These are phyloP conservation scores for Phataginus tetradactyla DNA, from an alignment of 2,797 vertebrate genomes.

Conservation along the genomic window DNA sequence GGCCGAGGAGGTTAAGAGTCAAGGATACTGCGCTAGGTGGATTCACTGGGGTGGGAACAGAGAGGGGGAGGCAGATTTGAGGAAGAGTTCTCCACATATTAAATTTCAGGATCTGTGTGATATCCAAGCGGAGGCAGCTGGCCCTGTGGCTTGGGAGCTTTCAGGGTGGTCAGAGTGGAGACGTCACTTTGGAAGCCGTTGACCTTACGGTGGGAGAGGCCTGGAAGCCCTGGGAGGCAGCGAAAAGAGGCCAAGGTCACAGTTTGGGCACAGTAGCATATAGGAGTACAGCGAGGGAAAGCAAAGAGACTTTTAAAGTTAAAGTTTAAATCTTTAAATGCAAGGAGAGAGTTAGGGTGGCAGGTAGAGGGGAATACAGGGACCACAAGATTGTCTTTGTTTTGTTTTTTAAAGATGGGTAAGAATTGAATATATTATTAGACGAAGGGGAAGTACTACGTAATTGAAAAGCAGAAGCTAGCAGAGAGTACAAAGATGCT, in stretches of 20 bases:
- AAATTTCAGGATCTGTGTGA: neutral
- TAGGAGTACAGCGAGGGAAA: neutral
- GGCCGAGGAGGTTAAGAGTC: neutral
- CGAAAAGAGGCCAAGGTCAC: neutral
- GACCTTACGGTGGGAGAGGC: neutral
- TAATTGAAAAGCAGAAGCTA: neutral
- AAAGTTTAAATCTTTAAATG: slow-evolving; percentile 27
- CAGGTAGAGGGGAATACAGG: neutral
- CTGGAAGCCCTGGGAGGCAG: neutral
- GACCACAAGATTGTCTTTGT: neutral
- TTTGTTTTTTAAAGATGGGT: neutral
- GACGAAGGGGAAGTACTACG: neutral
- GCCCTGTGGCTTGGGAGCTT: neutral
- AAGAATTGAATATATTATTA: slow-evolving; percentile 6
- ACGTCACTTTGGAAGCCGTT: neutral
- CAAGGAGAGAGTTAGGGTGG: neutral
- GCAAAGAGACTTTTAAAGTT: neutral
- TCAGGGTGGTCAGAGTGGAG: neutral
- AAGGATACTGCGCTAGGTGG: neutral
- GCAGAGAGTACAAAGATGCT: neutral
- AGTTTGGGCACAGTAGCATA: neutral
- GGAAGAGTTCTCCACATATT: neutral
- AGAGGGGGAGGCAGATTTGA: neutral
- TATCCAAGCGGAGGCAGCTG: neutral
- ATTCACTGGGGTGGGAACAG: neutral